Conservation (phyloP, 2,888 invertebrate species). For the Apoda limacodes region DNA sequence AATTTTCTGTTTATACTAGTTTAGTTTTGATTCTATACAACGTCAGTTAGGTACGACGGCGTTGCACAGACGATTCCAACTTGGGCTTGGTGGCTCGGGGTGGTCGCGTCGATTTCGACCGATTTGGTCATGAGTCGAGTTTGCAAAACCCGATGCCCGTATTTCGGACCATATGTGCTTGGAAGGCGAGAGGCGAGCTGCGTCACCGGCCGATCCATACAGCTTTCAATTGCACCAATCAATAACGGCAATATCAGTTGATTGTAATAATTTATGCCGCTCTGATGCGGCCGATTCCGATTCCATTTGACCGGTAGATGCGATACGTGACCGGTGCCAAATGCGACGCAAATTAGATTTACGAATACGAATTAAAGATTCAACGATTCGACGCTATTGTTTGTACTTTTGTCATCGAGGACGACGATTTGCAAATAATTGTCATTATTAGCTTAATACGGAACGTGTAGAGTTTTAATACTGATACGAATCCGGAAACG, state of each 20-base stretch:
- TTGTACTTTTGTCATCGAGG: conserved; percentile 20
- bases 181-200: conserved; percentile 28
- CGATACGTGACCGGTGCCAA: conserved; percentile 32
- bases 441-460: conserved; percentile 26
- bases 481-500: conserved; percentile 29
- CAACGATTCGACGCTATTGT: conserved; percentile 34
- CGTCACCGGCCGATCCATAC: conserved; percentile 22
- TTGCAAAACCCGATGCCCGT: conserved; percentile 24
- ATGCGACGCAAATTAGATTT: conserved; percentile 33
- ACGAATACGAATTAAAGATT: conserved; percentile 36
- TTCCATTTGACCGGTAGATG: too few relatives aligned
- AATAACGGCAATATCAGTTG: conserved; percentile 30
- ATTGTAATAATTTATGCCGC: conserved; percentile 29
- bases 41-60: not conserved
- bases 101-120: conserved; percentile 20
- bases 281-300: conserved; percentile 20
- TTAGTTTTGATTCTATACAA: too few relatives aligned
- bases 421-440: conserved; percentile 43
- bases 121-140: conserved; percentile 27
- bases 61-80: conserved; percentile 13
- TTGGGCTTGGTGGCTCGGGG: conserved; percentile 19
- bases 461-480: conserved; percentile 37
- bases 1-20: too few relatives aligned
- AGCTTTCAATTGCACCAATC: conserved; percentile 28
- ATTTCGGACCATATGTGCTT: conserved; percentile 23